Conservation (phyloP, 2,797 vertebrate species). For the Thalassophryne amazonica region DNA sequence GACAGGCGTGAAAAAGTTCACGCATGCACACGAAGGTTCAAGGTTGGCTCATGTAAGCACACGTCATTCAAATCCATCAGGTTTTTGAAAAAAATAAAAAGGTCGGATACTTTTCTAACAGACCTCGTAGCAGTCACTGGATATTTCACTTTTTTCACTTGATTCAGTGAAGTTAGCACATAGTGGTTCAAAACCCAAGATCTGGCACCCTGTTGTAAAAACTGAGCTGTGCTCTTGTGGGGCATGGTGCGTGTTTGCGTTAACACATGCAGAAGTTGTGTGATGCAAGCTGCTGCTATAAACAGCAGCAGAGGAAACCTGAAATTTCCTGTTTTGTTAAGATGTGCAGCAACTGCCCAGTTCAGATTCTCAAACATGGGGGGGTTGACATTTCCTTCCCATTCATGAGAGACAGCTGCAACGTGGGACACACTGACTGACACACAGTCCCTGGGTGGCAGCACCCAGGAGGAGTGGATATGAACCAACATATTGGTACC, state of each 20-base stretch:
- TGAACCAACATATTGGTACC: not conserved
- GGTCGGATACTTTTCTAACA: no score
- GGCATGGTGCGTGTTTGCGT: conserved; percentile 13
- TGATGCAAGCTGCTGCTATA: conserved; percentile 76
- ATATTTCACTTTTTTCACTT: not conserved
- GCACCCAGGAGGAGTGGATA: not conserved
- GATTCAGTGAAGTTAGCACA: not conserved
- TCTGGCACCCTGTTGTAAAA: conserved; percentile 33
- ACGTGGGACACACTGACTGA: not conserved
- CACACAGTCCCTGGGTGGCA: conserved; percentile 6
- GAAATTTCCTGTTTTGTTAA: conserved; percentile 86
- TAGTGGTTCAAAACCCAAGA: conserved; percentile 15
- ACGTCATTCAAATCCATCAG: no score
- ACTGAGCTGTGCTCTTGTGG: conserved; percentile 32
- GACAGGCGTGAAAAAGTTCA: no score
- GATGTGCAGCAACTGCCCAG: conserved; percentile 80
- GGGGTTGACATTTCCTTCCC: conserved; percentile 68
- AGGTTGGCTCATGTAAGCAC: no score
- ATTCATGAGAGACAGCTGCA: conserved; percentile 37
- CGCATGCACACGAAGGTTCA: no score
- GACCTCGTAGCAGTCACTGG: no score
- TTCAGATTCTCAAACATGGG: conserved; percentile 65
- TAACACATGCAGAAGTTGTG: conserved; percentile 68
- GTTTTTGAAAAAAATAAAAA: no score
- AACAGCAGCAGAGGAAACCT: conserved; percentile 82